phyloP scores from a whole-genome alignment of 2,113 vertebrate species.

The Glareola pratincola region DNA sequence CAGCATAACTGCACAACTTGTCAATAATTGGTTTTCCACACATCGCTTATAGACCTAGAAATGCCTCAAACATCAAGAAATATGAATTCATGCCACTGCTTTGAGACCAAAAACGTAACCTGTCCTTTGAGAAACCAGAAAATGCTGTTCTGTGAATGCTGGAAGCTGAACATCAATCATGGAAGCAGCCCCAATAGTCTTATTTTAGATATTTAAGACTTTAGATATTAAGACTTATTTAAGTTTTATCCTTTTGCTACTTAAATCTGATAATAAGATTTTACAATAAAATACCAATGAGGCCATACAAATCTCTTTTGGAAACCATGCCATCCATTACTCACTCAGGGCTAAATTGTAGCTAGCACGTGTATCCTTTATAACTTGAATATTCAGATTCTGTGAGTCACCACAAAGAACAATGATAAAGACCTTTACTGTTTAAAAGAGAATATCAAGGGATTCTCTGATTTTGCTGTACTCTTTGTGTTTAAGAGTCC shows the following conservation, averaged over 20 bases:
- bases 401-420: not conserved
- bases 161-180: not conserved
- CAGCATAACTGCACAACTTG: not conserved
- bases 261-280: not conserved
- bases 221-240: no score
- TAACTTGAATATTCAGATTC: not conserved
- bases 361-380: not conserved
- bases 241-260: not conserved
- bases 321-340: not conserved
- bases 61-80: not conserved
- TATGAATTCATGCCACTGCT: not conserved
- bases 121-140: not conserved
- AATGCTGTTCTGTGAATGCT: not conserved
- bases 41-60: not conserved
- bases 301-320: not conserved
- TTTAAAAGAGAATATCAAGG: not conserved
- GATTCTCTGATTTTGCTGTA: not conserved
- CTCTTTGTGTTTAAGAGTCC: not conserved
- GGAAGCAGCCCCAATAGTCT: not conserved
- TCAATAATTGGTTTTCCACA: not conserved
- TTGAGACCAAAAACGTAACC: not conserved
- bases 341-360: not conserved
- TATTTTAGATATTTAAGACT: no score
- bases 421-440: not conserved
- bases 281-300: not conserved